A percentile compares a stretch with the other conserved stretches of the same genome.
Evolutionary conservation across 2,113 vertebrate species (phyloP).

Genomic region (Heterocephalus glaber): DNA sequence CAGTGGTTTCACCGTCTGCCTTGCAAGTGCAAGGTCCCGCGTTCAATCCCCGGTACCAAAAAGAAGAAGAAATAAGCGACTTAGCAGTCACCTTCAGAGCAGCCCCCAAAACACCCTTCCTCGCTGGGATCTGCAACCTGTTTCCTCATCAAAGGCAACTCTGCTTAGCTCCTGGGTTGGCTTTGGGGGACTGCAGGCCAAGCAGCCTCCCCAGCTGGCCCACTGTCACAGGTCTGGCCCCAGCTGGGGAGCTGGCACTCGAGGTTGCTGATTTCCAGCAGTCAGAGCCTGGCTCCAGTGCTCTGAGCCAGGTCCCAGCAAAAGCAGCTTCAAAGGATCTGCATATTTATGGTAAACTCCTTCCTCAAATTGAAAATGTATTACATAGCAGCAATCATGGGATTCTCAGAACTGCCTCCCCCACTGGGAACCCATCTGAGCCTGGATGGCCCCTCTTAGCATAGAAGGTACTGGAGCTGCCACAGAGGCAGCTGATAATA

Average conservation of each 20-base stretch:
- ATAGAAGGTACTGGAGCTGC: constrained; percentile 51
- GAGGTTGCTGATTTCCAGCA: constrained; percentile 50
- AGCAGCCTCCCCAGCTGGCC: not conserved
- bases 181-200: not conserved
- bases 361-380: constrained; percentile 66
- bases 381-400: constrained; percentile 35
- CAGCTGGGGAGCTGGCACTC: not conserved
- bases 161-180: not conserved
- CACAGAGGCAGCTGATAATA: constrained; percentile 17
- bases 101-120: not conserved
- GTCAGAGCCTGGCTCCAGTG: not conserved
- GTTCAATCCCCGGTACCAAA: too few relatives aligned
- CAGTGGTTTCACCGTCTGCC: too few relatives aligned
- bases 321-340: constrained; percentile 68
- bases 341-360: constrained; percentile 48
- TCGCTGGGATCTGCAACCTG: not conserved
- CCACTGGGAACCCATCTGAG: not conserved
- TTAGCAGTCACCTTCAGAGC: constrained; percentile 58
- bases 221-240: not conserved
- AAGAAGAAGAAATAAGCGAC: constrained; percentile 56
- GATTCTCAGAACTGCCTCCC: not conserved
- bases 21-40: too few relatives aligned
- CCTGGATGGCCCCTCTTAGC: constrained; percentile 22
- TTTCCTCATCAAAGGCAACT: constrained; percentile 57
- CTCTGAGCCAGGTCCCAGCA: constrained; percentile 50